phyloP scores from a whole-genome alignment of 2,888 invertebrate genomes.

The Acrobeloides nanus region DNA sequence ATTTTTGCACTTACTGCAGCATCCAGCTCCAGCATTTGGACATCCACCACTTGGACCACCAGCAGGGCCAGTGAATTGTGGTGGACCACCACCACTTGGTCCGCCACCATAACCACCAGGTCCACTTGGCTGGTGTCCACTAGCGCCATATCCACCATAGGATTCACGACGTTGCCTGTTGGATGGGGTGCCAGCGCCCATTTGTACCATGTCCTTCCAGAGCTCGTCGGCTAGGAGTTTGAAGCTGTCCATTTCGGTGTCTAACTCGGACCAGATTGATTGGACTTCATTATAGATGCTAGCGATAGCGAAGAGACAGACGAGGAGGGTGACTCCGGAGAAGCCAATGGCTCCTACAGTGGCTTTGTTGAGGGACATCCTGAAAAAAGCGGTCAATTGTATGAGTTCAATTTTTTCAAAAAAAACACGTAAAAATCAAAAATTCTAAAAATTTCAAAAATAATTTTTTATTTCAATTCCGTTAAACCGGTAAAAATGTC shows the following conservation, averaged over 20 bases:
- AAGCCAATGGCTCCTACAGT: conserved; percentile 45
- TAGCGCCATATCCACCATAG: conserved; percentile 48
- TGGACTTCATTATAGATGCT: conserved; percentile 44
- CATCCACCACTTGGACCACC: conserved; percentile 3
- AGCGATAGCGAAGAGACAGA: conserved; percentile 39
- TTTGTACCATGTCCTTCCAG: conserved; percentile 48
- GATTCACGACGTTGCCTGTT: conserved; percentile 47
- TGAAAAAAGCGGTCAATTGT: too few species aligned
- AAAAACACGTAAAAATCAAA: too few species aligned
- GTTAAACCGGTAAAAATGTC: too few species aligned
- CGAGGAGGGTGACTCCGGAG: conserved; percentile 41
- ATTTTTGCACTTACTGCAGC: conserved; percentile 8
- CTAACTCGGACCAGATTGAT: conserved; percentile 47
- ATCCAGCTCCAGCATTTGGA: conserved; percentile 4
- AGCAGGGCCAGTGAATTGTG: background rate
- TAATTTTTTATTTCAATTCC: too few species aligned
- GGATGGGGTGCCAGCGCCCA: conserved; percentile 49
- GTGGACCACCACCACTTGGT: too few species aligned
- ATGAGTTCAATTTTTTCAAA: too few species aligned
- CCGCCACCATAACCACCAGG: conserved; percentile 12
- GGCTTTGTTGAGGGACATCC: conserved; percentile 42
- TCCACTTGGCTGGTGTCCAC: conserved; percentile 5
- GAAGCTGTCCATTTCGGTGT: conserved; percentile 49
- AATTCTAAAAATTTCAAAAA: too few species aligned
- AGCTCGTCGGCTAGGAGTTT: conserved; percentile 25